These are phyloP conservation scores for Cathartes aura DNA, from an alignment of 2,113 vertebrate species.

Conservation along the genomic window DNA sequence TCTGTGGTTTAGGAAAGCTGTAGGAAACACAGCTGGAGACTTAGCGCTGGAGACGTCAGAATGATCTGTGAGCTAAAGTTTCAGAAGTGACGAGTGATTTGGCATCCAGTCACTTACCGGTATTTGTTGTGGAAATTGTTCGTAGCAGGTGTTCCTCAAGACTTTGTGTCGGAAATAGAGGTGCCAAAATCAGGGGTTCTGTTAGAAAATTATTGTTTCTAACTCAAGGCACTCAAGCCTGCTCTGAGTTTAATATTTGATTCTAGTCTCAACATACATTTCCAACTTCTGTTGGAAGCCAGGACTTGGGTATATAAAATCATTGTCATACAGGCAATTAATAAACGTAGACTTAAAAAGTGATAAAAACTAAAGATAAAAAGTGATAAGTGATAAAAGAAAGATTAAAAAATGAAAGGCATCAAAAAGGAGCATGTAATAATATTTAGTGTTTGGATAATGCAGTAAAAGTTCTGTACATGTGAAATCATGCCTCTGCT, in stretches of 20 bases:
- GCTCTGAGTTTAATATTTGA: neutral
- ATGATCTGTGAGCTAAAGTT: neutral
- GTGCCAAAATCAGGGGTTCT: neutral
- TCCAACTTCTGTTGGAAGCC: neutral
- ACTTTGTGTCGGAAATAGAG: neutral
- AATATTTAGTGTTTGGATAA: neutral
- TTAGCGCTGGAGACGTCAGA: neutral
- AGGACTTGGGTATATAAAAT: neutral
- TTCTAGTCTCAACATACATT: neutral
- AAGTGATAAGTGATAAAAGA: neutral
- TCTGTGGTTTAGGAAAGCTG: neutral
- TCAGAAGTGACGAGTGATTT: neutral
- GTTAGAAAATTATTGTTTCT: neutral
- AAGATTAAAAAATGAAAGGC: neutral
- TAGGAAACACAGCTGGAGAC: neutral
- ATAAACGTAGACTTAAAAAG: neutral
- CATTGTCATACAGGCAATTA: neutral
- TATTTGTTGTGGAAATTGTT: neutral
- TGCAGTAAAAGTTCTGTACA: rapidly evolving
- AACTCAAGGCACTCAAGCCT: neutral
- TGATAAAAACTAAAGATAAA: neutral
- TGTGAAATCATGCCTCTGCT: neutral
- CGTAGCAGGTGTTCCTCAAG: neutral
- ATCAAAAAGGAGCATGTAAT: neutral
- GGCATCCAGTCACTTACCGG: neutral